phyloP scores from a whole-genome alignment of 2,113 vertebrate genomes.

The Aepyceros melampus region DNA sequence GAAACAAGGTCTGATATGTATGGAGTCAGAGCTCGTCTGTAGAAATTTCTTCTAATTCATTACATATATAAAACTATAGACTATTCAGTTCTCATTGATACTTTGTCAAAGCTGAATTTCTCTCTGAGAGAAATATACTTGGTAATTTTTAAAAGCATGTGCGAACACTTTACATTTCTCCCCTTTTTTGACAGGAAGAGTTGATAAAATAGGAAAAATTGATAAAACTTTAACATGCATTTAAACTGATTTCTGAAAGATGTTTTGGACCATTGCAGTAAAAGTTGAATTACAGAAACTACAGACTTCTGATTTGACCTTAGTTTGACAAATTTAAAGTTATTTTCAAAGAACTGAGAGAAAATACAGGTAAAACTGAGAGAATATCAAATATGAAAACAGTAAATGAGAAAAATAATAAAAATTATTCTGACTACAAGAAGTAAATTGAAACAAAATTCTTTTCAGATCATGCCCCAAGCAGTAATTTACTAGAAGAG shows the following conservation, averaged over 20 bases:
- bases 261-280: background rate
- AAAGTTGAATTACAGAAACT: background rate
- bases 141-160: background rate
- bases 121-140: background rate
- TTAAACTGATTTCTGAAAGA: background rate
- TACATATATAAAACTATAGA: background rate
- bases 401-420: background rate
- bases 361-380: background rate
- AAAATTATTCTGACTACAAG: background rate
- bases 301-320: background rate
- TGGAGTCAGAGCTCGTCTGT: background rate
- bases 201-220: background rate
- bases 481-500: background rate
- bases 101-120: conserved; percentile 1
- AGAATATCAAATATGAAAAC: background rate
- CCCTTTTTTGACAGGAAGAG: background rate
- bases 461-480: background rate
- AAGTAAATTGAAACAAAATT: background rate
- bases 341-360: background rate
- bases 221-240: background rate
- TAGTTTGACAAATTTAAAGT: background rate
- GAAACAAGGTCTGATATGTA: background rate
- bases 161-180: background rate
- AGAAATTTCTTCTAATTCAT: background rate
- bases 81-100: background rate